Evolutionary conservation across 2,113 vertebrate species (phyloP), one percentile per base, ranked within the genome.

Genomic region (Manacus vitellinus): DNA sequence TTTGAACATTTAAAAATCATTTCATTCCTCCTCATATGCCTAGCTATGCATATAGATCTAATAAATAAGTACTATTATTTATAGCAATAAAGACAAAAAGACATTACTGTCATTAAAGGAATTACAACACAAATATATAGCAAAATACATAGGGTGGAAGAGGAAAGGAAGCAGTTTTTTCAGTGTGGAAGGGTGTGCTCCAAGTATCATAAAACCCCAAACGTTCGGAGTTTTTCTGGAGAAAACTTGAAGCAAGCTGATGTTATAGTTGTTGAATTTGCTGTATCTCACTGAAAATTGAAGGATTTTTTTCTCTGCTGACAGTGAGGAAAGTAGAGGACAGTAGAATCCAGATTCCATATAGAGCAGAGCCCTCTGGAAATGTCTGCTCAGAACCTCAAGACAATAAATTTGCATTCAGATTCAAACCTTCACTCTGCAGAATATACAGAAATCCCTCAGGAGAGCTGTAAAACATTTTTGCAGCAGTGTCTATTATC

Each of bases 111-210:
- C 14, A 19, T 51, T 46, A 44, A 81, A 71, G 12, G 8, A 85
- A 55, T 30, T 71, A 21, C 8, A 78, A 21, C 33, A 70, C 28
- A 66, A 61, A 65, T 12, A 63, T 12, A 37, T 7, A 89, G 33
- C 20, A 84, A 80, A 89, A 68, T 18, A 72, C 5, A 10, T 0
- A 49, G 18, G 8, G 8, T 21, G 8, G 20, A 35, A 47, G 8
- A 71, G 21, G 27, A 66, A 74, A 88, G 22, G 6, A 43, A 62
- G 6, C 5, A 55, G 33, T 16, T 73, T 16, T 72, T 20, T 61
- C 66, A 37, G 0, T 6, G 1, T 58, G 30, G 12, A 76, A 72
- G 8, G 7, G 2, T 66, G 11, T 84, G 17, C 8, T 59, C 62
- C 68, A 43, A 73, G 46, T 21, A 49, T 18, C 20, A 54, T 39